Percentiles rank a stretch among this genome's conserved stretches.
Evolutionary conservation across 1,140 invertebrate species (phyloP).

Genomic region (Melanaphis sacchari): DNA sequence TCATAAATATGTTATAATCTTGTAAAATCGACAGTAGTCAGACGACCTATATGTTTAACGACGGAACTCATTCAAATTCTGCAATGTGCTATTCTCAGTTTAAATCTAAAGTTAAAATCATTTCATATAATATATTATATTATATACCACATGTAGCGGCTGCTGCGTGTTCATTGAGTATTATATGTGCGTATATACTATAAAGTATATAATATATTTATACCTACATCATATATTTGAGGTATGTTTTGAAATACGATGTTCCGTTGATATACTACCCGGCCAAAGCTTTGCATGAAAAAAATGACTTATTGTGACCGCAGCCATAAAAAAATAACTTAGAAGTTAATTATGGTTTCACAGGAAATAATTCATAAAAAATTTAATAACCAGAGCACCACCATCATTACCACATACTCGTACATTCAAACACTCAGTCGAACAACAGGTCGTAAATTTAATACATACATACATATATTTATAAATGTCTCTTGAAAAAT

Average conservation of each 20-base stretch:
- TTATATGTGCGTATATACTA: neutral
- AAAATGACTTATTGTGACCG: neutral
- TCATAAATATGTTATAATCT: neutral
- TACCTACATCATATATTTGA: neutral
- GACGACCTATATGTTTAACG: neutral
- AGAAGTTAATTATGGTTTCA: neutral
- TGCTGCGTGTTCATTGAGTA: neutral
- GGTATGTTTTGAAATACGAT: neutral
- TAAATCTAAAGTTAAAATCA: neutral
- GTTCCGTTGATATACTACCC: neutral
- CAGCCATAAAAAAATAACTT: neutral
- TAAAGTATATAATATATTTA: too few relatives aligned
- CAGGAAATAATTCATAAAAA: neutral
- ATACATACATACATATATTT: neutral
- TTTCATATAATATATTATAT: neutral
- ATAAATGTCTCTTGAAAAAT: neutral
- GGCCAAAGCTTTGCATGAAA: too few relatives aligned
- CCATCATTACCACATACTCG: neutral
- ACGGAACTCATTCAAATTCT: neutral
- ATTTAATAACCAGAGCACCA: neutral
- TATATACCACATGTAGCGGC: neutral
- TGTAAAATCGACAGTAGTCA: neutral
- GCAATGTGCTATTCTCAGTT: neutral
- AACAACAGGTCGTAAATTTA: neutral
- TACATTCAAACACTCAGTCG: neutral